Evolutionary conservation across 2,888 invertebrate genomes (phyloP).

Genomic region (Leucoptera coffeella): DNA sequence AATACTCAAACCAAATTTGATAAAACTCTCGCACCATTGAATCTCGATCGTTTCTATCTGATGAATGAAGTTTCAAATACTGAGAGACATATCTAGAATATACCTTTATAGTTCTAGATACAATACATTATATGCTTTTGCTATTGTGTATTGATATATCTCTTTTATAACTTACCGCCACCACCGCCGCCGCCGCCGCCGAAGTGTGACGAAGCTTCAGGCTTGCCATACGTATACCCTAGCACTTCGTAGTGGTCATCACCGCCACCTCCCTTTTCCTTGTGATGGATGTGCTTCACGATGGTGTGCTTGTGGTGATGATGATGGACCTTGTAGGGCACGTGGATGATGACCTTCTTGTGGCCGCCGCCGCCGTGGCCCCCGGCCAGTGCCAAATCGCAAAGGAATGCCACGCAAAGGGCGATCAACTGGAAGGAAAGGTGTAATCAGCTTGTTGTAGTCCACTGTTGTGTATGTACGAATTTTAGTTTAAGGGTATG

Average conservation of each 20-base stretch:
- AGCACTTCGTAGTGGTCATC: constrained; percentile 63
- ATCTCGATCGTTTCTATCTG: too few species aligned
- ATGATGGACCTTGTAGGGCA: constrained; percentile 70
- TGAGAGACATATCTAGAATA: too few species aligned
- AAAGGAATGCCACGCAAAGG: constrained; percentile 27
- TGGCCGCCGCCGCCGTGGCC: constrained; percentile 50
- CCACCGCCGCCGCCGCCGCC: too few species aligned
- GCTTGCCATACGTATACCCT: constrained; percentile 60
- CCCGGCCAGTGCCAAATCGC: constrained; percentile 24
- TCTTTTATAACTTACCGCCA: not conserved
- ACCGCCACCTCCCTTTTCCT: constrained; percentile 46
- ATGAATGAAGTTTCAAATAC: too few species aligned
- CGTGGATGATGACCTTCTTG: constrained; percentile 72
- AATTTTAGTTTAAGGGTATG: too few species aligned
- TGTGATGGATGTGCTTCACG: constrained; percentile 65
- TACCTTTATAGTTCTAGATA: too few species aligned
- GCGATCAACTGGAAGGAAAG: constrained; percentile 29
- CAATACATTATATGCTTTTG: too few species aligned
- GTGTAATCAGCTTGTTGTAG: too few species aligned
- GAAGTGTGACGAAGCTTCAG: constrained; percentile 48
- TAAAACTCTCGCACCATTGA: too few species aligned
- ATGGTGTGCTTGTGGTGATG: constrained; percentile 74
- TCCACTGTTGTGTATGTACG: too few species aligned
- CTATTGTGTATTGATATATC: too few species aligned
- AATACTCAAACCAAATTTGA: too few species aligned